Percentiles rank a stretch among this genome's conserved stretches.
Conservation (phyloP, 2,113 vertebrate species). For the Nyctereutes procyonoides region DNA sequence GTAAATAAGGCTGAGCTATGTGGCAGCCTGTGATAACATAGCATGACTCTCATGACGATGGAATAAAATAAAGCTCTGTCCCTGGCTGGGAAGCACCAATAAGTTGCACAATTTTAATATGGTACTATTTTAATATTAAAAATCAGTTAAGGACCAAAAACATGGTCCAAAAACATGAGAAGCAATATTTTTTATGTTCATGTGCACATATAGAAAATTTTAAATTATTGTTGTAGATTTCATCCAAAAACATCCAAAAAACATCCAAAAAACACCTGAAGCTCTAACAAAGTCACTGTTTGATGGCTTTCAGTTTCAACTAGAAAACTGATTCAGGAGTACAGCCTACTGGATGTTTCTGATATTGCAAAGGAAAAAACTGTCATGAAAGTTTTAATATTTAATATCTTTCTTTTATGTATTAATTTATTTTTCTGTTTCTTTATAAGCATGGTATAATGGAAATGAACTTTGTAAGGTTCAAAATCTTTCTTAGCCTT, state of each 20-base stretch:
- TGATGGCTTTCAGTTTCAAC: neutral
- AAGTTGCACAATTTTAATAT: slow-evolving; percentile 32
- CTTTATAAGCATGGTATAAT: neutral
- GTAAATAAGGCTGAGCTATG: neutral
- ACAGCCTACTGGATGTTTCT: slow-evolving; percentile 84
- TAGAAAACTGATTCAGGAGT: slow-evolving; percentile 76
- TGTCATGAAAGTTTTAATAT: neutral
- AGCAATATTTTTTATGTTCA: neutral
- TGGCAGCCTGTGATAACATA: neutral
- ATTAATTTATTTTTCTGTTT: neutral
- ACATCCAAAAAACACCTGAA: neutral
- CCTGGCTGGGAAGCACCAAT: neutral
- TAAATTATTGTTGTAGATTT: slow-evolving; percentile 13
- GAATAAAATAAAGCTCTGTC: slow-evolving; percentile 32
- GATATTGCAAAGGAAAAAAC: slow-evolving; percentile 78
- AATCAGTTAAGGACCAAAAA: neutral
- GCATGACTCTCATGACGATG: neutral
- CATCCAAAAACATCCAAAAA: neutral
- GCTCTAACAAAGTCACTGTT: neutral
- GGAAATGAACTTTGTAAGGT: neutral
- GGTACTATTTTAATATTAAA: slow-evolving; percentile 49
- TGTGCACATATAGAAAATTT: neutral
- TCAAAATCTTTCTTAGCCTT: neutral
- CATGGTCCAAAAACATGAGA: neutral
- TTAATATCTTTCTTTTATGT: neutral